phyloP scores from a whole-genome alignment of 2,888 invertebrate species.

The Cartodere bifasciata region DNA sequence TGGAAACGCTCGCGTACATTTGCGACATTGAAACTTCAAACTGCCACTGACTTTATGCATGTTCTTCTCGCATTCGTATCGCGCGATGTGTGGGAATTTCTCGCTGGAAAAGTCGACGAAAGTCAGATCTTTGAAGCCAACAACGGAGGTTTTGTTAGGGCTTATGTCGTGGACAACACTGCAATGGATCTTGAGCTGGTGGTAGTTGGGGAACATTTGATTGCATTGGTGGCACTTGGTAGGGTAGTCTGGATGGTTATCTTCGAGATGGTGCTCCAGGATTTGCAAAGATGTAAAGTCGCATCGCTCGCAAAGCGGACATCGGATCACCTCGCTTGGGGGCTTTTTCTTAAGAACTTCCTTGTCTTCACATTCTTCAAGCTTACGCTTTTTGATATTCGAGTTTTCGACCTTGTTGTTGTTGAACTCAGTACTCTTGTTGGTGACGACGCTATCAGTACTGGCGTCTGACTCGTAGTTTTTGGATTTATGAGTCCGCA shows the following conservation, averaged over 20 bases:
- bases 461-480: conserved; percentile 50
- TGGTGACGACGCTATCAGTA: conserved; percentile 36
- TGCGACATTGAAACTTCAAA: conserved; percentile 54
- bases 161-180: conserved; percentile 43
- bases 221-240: conserved; percentile 60
- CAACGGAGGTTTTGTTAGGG: conserved; percentile 36
- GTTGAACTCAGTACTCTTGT: conserved; percentile 31
- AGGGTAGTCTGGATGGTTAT: conserved; percentile 50
- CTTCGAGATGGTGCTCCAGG: conserved; percentile 52
- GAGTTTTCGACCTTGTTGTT: conserved; percentile 31
- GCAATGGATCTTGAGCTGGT: conserved; percentile 57
- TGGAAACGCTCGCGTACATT: conserved; percentile 59
- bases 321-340: conserved; percentile 31
- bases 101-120: conserved; percentile 70
- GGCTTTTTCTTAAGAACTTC: conserved; percentile 17
- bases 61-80: conserved; percentile 57
- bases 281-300: conserved; percentile 46
- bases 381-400: conserved; percentile 30
- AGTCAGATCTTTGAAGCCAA: conserved; percentile 58
- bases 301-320: conserved; percentile 49
- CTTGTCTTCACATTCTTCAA: conserved; percentile 25
- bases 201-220: conserved; percentile 59
- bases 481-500: conserved; percentile 52
- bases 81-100: conserved; percentile 68
- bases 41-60: conserved; percentile 43